Base-by-base conservation (phyloP, 2,888 invertebrate genomes). In the Eilema depressum region DNA sequence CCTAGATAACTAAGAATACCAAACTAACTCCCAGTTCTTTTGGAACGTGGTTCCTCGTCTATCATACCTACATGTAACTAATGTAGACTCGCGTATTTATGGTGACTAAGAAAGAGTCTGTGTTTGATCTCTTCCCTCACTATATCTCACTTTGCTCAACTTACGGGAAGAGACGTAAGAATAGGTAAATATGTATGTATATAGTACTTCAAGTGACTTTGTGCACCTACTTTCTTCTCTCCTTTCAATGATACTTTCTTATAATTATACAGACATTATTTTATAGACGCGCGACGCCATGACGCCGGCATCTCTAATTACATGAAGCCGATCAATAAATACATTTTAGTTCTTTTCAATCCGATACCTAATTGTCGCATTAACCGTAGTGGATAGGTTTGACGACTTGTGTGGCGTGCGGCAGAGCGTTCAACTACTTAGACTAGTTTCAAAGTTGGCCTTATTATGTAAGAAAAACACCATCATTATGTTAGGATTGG, bases 201-300 rank as follows among this genome's bases (percentile, higher is more conserved):
- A 17, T 41, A 3, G 41, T 41, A 41, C 41, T 20, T 20, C 7
- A 17, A 1, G n/a, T n/a, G n/a, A n/a, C n/a, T n/a, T n/a, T 53
- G 7, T 20, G 20, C 5, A 25, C 37, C 25, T 37, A 66, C 66
- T 66, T 66, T 57, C 57, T 37, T 66, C 37, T 4, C 33, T 57
- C 25, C 11, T 71, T 57, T 66, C 33, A 66, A 66, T 57, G 33
- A 14, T 37, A 66, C 30, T 65, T 65, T 37, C 30, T 30, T 66
- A n/a, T 41, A 59, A 59, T 67, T 67, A 71, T 65, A 68, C 17
- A 30, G 28, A 71, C 64, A 33, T 62, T 10, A 30, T 66, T 56
- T 66, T 66, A 57, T 11, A 57, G 65, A n/a, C 30, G 33, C 26
- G 56, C 66, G 28, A 67, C 61, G 47, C 26, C 28, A 61, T 23